Base-by-base conservation (phyloP, 2,797 vertebrate species). In the Caiman crocodilus region DNA sequence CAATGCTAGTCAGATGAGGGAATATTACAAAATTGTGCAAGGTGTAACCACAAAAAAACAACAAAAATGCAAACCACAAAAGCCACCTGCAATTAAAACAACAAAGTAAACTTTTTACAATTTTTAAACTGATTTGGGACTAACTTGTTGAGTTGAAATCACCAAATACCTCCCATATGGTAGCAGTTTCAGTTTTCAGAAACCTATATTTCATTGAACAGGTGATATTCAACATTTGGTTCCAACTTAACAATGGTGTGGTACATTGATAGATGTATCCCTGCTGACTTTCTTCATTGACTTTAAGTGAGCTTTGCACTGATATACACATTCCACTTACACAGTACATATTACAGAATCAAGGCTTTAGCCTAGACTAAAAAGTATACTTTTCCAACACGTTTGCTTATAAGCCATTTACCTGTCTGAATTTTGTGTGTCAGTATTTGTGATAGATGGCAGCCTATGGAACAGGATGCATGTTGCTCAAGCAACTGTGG, bases 231-330 rank as follows among this genome's bases (percentile, higher is more conserved):
- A 79, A 89, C 35, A 63, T 64, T 84, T 58, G 58, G 21, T 21
- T 55, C 32, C 21, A 78, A 6, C 74, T 18, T 16, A 42, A n/a
- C 28, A 79, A 2, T 3, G 79, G 6, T 6, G 3, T 21, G 20
- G 5, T 80, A 16, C 14, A 25, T 6, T 32, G 5, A 75, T 2
- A 59, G 14, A 79, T 0, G 0, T 9, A 4, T 14, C 23, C 0
- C 0, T 50, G 4, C 1, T 1, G 87, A 79, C 5, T 79, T 50
- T 10, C 42, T 23, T 87, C 5, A 23, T 3, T 23, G 35, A 13
- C 69, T 50, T 83, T 10, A 65, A 25, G 30, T 5, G 6, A 25
- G 7, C 14, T 42, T 7, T 73, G 10, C 69, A 73, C 18, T 42
- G 35, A 4, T 73, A 14, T 50, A 50, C 10, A 10, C 42, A 50